Conservation (phyloP, 1,140 invertebrate species). For the Penaeus chinensis region DNA sequence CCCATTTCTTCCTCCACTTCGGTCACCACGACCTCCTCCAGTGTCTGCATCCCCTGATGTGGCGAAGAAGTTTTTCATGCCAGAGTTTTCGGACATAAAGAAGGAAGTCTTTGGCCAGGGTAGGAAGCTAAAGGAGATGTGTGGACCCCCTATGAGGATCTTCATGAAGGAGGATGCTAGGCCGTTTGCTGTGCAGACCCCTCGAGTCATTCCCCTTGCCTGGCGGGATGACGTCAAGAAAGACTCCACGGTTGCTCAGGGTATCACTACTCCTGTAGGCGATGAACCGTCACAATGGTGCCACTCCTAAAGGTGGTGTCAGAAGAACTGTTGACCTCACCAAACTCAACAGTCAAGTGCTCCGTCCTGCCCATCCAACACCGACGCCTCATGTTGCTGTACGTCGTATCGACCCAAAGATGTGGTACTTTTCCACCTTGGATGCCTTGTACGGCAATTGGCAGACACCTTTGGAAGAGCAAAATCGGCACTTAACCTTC, state of each 20-base stretch:
- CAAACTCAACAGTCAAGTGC: constrained; percentile 18
- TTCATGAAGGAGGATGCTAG: not conserved
- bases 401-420: not conserved
- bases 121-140: too few relatives aligned
- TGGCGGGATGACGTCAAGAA: not conserved
- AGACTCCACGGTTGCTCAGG: not conserved
- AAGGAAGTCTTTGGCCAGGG: too few relatives aligned
- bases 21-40: too few relatives aligned
- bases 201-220: not conserved
- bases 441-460: not conserved
- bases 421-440: not conserved
- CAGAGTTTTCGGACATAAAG: too few relatives aligned
- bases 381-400: not conserved
- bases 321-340: not conserved
- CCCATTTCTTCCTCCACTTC: too few relatives aligned
- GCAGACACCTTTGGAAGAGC: not conserved
- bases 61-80: too few relatives aligned
- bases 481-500: not conserved
- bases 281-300: not conserved
- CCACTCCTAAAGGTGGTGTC: not conserved
- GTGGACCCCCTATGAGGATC: not conserved
- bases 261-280: not conserved
- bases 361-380: not conserved
- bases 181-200: not conserved
- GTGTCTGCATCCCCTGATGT: too few relatives aligned